Evolutionary conservation across 2,113 vertebrate species (phyloP), one percentile per base, ranked within the genome.

Genomic region (Sphyrna mokarran): DNA sequence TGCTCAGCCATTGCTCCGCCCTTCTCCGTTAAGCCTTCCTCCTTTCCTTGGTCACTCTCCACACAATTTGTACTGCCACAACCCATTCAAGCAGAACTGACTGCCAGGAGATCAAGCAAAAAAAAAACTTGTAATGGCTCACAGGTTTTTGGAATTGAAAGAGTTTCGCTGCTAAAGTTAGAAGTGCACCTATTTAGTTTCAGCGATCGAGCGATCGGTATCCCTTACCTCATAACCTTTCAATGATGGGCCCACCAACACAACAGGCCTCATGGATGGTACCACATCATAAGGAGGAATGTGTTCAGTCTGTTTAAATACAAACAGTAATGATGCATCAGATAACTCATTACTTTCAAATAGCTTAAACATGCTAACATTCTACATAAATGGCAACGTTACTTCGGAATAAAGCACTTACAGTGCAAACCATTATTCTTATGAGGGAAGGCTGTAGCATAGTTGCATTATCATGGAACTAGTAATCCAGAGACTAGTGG

Each of bases 261-360:
- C 98, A 96, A 99, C 99, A 0, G 99, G 99, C 96, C 99, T 98
- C 99, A 99, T 99, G 0, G 99, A 99, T 6, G 99, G 99, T 20
- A 99, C 99, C 0, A 99, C 99, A 22, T 99, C 99, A 0, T 99
- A 99, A 0, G 99, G 99, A 94, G 99, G 99, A 96, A 99, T 96
- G n/a, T 99, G 98, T 95, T 99, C 99, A 29, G 98, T 98, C 99
- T 99, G 96, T 54, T 86, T 43, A 33, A 93, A 23, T n/a, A 83
- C 18, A 94, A 69, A 94, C n/a, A 94, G 37, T 43, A 94, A 69
- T 94, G 37, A 69, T 54, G 91, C n/a, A 90, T 90, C 23, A 63
- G 87, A 68, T 43, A 43, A 43, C 66, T 43, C 63, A n/a, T 68
- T 43, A 69, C 26, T 40, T 43, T 6, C 4, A 13, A 14, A 94